Conservation (phyloP, 2,888 invertebrate species). For the Caenorhabditis zanzibari region DNA sequence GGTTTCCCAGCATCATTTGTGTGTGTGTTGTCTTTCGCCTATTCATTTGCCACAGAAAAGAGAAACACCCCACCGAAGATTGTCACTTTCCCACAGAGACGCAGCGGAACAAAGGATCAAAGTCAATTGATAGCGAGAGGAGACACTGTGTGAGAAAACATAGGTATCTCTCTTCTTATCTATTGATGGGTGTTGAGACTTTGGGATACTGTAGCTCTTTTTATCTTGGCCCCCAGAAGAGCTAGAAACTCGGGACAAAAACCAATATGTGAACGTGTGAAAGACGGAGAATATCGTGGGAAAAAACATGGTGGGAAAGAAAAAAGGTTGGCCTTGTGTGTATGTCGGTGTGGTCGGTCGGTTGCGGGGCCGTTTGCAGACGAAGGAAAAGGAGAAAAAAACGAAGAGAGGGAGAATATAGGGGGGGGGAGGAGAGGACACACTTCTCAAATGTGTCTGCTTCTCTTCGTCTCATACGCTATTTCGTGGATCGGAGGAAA, state of each 20-base stretch:
- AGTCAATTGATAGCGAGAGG: conserved; percentile 9
- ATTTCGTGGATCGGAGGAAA: neutral
- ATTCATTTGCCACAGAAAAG: conserved; percentile 11
- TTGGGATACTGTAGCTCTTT: conserved; percentile 12
- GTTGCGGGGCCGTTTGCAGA: conserved; percentile 49
- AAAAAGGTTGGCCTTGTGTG: conserved; percentile 61
- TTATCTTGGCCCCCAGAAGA: neutral
- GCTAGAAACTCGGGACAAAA: conserved; percentile 21
- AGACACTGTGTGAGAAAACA: too few species aligned
- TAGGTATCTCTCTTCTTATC: conserved; percentile 14
- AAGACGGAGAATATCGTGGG: conserved; percentile 43
- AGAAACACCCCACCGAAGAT: conserved; percentile 7
- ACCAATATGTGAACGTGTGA: conserved; percentile 19
- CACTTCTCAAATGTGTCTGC: conserved; percentile 43
- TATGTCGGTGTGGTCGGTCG: conserved; percentile 58
- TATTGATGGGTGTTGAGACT: neutral
- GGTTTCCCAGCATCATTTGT: conserved; percentile 61
- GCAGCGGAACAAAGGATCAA: conserved; percentile 34
- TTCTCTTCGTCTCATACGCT: conserved; percentile 42
- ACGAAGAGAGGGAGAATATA: conserved; percentile 8
- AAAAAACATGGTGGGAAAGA: conserved; percentile 3
- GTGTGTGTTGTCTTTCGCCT: conserved; percentile 29
- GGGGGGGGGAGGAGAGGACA: conserved; percentile 36
- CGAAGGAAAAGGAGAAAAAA: conserved; percentile 17
- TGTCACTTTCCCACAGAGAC: conserved; percentile 54